Conservation (phyloP, 2,888 invertebrate species). For the Diabrotica balteata region DNA sequence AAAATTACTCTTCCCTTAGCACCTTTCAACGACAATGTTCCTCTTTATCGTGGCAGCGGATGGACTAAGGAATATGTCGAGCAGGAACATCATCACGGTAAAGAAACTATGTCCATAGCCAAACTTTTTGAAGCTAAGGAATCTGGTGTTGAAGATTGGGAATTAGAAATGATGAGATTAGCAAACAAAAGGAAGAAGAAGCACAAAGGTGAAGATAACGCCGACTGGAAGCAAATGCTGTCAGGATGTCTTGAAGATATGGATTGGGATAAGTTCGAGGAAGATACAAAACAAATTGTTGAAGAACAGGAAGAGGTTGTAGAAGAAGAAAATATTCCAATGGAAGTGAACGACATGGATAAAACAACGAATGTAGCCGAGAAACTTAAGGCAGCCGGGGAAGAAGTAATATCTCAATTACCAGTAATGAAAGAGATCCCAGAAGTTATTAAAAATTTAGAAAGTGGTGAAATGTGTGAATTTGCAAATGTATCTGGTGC, state of each 20-base stretch:
- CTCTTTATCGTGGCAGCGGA: constrained; percentile 55
- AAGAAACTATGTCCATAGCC: constrained; percentile 63
- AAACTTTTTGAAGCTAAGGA: constrained; percentile 67
- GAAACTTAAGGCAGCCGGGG: constrained; percentile 64
- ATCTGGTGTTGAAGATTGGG: constrained; percentile 57
- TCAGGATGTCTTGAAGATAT: constrained; percentile 70
- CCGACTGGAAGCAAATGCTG: constrained; percentile 61
- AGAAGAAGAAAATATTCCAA: constrained; percentile 56
- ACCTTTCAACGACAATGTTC: constrained; percentile 49
- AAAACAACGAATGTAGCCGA: constrained; percentile 68
- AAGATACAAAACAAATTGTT: constrained; percentile 74
- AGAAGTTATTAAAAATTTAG: constrained; percentile 68
- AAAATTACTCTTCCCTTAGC: constrained; percentile 71
- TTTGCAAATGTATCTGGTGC: constrained; percentile 71
- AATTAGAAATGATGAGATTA: constrained; percentile 57
- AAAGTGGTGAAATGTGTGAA: constrained; percentile 66
- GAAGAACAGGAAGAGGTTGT: constrained; percentile 71
- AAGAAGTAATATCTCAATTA: constrained; percentile 64
- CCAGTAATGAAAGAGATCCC: constrained; percentile 70
- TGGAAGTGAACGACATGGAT: constrained; percentile 65
- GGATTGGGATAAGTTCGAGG: constrained; percentile 68
- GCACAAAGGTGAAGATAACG: constrained; percentile 52
- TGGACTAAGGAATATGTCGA: constrained; percentile 64
- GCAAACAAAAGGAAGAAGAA: constrained; percentile 56
- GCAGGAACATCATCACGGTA: constrained; percentile 57